A percentile compares a stretch with the other conserved stretches of the same genome.
These are phyloP conservation scores for Caracal caracal DNA, from an alignment of 2,113 vertebrate genomes.

Conservation along the genomic window DNA sequence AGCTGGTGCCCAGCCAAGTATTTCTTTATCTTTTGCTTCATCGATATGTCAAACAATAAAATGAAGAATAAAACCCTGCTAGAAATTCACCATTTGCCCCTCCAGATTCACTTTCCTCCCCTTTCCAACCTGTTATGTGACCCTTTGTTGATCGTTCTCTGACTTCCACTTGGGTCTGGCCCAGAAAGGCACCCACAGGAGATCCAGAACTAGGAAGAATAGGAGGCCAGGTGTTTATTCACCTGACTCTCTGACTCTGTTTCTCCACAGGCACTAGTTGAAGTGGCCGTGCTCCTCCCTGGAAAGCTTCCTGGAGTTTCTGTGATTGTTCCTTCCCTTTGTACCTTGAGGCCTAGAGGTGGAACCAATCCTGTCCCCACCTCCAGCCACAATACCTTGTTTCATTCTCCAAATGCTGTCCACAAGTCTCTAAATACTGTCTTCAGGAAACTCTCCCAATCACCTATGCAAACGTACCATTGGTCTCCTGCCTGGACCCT, in stretches of 20 bases:
- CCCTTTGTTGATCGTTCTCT: no score
- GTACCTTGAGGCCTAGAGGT: background rate
- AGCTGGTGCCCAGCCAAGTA: background rate
- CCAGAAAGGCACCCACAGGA: background rate
- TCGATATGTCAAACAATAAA: background rate
- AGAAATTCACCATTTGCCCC: background rate
- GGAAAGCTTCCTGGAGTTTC: background rate
- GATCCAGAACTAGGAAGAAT: background rate
- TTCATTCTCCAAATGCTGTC: background rate
- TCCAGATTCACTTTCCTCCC: background rate
- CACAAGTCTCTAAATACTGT: background rate
- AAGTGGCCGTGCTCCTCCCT: accelerated
- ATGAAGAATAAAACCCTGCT: background rate
- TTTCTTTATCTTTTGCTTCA: background rate
- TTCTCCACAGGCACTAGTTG: accelerated
- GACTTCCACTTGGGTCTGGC: background rate
- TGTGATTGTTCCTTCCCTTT: background rate
- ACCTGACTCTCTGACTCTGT: background rate
- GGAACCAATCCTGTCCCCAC: background rate
- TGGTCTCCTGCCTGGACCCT: background rate
- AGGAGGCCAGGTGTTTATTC: background rate
- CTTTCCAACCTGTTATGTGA: background rate
- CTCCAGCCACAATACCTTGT: no score
- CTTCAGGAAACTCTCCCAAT: background rate
- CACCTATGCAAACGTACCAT: background rate